phyloP scores from a whole-genome alignment of 2,113 vertebrate genomes.

The Scatophagus argus region DNA sequence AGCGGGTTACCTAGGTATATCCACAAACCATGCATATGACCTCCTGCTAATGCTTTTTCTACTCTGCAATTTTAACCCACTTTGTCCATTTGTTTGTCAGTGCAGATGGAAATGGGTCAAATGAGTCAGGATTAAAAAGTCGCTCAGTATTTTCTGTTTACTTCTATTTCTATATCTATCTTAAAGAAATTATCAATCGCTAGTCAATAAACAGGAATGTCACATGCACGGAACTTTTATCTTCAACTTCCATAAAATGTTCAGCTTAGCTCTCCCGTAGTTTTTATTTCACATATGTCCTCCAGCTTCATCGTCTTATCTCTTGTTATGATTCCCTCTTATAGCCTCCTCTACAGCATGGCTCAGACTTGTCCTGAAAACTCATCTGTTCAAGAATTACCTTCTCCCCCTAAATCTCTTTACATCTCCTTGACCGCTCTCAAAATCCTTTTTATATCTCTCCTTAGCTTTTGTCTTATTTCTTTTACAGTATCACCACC shows the following conservation, averaged over 20 bases:
- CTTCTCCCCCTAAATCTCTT: constrained; percentile 27
- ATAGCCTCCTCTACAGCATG: constrained; percentile 7
- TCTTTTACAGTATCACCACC: neutral
- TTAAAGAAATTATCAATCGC: constrained; percentile 29
- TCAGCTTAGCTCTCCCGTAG: constrained; percentile 26
- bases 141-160: neutral
- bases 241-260: constrained; percentile 33
- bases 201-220: constrained; percentile 50
- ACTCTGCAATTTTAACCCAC: constrained; percentile 10
- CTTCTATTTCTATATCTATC: constrained; percentile 9
- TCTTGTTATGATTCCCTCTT: neutral
- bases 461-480: neutral
- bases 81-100: constrained; percentile 16
- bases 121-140: neutral
- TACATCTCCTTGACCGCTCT: neutral
- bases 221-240: constrained; percentile 27
- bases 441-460: constrained; percentile 6
- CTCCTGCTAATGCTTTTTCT: constrained; percentile 5
- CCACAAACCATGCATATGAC: constrained; percentile 18
- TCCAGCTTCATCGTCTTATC: constrained; percentile 9
- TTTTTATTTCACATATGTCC: constrained; percentile 9
- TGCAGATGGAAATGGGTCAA: constrained; percentile 4
- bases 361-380: constrained; percentile 1
- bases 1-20: constrained; percentile 1
- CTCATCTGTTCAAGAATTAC: constrained; percentile 32